Conservation (phyloP, 2,113 vertebrate species). For the Atlantisia rogersi region DNA sequence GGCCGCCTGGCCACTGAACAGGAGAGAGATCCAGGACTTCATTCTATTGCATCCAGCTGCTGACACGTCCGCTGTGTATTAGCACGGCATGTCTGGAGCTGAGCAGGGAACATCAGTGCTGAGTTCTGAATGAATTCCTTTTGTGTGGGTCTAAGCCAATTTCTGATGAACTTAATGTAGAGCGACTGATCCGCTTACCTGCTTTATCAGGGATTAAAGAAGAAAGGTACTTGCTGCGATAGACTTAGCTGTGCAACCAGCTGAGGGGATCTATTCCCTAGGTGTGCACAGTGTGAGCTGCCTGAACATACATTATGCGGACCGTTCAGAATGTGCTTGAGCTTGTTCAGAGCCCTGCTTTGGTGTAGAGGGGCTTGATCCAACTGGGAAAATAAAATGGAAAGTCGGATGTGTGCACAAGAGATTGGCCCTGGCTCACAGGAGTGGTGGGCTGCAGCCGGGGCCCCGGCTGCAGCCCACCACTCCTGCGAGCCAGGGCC, state of each 20-base stretch:
- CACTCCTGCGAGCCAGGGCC: no score
- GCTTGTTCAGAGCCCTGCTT: background rate
- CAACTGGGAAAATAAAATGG: background rate
- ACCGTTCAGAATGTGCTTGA: background rate
- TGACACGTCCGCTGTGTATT: background rate
- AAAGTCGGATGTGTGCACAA: background rate
- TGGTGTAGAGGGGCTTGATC: background rate
- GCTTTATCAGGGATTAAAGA: background rate
- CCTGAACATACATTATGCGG: background rate
- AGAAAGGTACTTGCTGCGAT: background rate
- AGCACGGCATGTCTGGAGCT: background rate
- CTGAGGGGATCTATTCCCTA: background rate
- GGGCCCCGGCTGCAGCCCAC: no score
- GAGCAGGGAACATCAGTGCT: background rate
- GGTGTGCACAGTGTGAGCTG: background rate
- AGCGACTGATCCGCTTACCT: background rate
- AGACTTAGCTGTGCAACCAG: background rate
- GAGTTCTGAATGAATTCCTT: background rate
- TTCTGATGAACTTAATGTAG: background rate
- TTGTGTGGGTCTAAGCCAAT: background rate
- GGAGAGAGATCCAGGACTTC: background rate
- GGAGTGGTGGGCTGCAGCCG: no score
- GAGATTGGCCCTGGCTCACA: no score
- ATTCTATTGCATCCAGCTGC: background rate
- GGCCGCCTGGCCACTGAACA: rapidly evolving